A percentile compares a stretch with the other conserved stretches of the same genome.
Conservation (phyloP, 92 coral and sea anemone genomes). For the Siderastrea siderea region DNA sequence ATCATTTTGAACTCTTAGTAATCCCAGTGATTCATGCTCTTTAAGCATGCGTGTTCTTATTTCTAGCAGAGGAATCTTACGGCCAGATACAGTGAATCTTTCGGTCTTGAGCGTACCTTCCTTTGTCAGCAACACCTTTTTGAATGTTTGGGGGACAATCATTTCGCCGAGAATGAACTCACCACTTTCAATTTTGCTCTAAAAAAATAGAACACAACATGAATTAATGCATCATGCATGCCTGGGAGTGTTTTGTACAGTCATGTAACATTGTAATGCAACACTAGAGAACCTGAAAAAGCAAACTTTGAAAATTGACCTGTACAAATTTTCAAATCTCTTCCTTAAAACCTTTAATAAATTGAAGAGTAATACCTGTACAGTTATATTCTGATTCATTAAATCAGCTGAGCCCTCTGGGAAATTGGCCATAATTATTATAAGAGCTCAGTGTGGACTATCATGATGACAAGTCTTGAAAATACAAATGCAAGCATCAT, state of each 20-base stretch:
- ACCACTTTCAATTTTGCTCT: background rate
- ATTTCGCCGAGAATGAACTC: conserved; percentile 15
- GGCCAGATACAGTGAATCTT: conserved; percentile 1
- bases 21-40: conserved; percentile 19
- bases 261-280: no score
- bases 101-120: no score
- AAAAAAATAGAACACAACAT: background rate
- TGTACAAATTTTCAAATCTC: background rate
- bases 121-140: no score
- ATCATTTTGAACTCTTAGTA: conserved; percentile 2
- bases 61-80: conserved; percentile 25
- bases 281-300: no score
- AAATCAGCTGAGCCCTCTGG: background rate
- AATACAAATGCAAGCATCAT: background rate
- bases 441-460: background rate
- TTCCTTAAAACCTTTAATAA: background rate
- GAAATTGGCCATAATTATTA: background rate
- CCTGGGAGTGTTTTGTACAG: no score
- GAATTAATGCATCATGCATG: background rate
- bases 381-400: background rate
- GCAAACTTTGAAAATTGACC: background rate
- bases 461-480: conserved; percentile 3
- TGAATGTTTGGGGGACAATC: background rate
- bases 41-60: conserved; percentile 15
- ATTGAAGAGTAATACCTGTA: background rate